phyloP scores from a whole-genome alignment of 1,140 invertebrate species.

The Melitaea cinxia region DNA sequence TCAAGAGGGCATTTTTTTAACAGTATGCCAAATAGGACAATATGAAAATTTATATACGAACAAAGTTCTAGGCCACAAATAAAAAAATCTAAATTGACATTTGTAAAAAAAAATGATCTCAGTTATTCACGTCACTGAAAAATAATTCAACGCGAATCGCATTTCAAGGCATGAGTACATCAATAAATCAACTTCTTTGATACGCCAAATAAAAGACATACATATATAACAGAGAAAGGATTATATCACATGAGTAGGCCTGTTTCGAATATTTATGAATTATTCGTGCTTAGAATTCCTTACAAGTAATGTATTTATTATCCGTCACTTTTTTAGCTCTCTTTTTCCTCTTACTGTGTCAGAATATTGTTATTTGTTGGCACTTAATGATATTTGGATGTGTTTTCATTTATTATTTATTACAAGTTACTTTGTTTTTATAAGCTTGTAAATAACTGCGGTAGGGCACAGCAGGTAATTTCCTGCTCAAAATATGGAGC shows the following conservation, averaged over 20 bases:
- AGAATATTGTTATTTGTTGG: not conserved
- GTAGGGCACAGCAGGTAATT: too few relatives aligned
- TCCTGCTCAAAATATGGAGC: too few relatives aligned
- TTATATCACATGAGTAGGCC: conserved; percentile 34
- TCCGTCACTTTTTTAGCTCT: conserved; percentile 17
- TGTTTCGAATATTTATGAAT: conserved; percentile 33
- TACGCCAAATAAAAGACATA: conserved; percentile 18
- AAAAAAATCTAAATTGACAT: not conserved
- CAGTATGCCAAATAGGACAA: too few relatives aligned
- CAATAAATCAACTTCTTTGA: conserved; percentile 23
- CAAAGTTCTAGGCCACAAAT: too few relatives aligned
- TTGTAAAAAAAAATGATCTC: not conserved
- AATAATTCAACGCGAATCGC: conserved; percentile 14
- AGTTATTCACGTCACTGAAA: not conserved
- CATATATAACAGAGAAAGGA: conserved; percentile 22
- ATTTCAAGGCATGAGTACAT: conserved; percentile 3
- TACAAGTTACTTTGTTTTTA: not conserved
- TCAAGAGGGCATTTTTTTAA: too few relatives aligned
- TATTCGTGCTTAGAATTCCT: conserved; percentile 28
- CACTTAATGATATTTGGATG: not conserved
- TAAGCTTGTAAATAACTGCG: too few relatives aligned
- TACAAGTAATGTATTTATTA: conserved; percentile 29
- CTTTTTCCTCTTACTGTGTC: conserved; percentile 6
- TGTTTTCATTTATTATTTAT: not conserved
- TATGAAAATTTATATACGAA: too few relatives aligned